These are phyloP conservation scores for Gallinago stenura DNA, from an alignment of 2,797 vertebrate genomes.

Conservation along the genomic window DNA sequence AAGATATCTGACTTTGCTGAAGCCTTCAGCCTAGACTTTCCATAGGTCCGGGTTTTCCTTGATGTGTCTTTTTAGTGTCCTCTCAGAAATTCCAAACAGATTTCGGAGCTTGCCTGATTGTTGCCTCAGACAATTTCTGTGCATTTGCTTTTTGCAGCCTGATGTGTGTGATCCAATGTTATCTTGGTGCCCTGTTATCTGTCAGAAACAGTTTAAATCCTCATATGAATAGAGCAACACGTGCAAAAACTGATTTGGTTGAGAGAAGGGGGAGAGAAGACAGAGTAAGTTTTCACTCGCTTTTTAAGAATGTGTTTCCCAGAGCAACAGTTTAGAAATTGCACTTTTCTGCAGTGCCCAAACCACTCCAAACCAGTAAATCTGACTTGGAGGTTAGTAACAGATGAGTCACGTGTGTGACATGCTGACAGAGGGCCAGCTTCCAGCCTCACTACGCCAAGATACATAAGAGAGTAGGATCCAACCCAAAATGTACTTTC, in stretches of 20 bases:
- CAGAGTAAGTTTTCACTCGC: not conserved
- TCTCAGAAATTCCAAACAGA: not conserved
- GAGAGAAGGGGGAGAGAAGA: not conserved
- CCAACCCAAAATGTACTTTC: not conserved
- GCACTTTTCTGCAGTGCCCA: not conserved
- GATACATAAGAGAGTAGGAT: not conserved
- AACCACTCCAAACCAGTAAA: not conserved
- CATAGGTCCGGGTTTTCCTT: not conserved
- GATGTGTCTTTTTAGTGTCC: not conserved
- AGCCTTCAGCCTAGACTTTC: not conserved
- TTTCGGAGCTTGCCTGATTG: not conserved
- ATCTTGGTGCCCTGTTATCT: not conserved
- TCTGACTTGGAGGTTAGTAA: not conserved
- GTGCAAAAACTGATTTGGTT: not conserved
- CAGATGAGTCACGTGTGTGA: not conserved
- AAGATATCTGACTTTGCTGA: not conserved
- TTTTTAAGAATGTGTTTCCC: not conserved
- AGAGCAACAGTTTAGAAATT: not conserved
- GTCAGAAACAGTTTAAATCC: not conserved
- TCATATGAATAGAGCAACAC: not conserved
- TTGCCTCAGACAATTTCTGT: not conserved
- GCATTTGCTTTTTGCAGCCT: conserved; percentile 39
- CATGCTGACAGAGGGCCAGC: not conserved
- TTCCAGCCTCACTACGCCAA: not conserved
- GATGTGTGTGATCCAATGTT: not conserved